Base-by-base conservation (phyloP, 2,113 vertebrate species). In the Cottus gobio region DNA sequence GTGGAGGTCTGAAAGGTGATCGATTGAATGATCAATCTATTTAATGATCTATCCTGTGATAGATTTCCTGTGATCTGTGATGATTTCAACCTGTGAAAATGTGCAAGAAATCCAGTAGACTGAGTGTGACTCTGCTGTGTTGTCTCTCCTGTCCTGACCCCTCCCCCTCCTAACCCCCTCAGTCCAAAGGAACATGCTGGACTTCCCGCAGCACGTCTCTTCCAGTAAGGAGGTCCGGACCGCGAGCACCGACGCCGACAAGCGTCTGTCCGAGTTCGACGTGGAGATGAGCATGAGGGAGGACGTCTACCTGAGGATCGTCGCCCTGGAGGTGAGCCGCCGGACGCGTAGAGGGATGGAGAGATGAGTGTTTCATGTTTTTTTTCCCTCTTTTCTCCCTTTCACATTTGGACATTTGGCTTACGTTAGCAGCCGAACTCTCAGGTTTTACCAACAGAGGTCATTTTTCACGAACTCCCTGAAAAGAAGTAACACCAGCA, bases 251-350 rank as follows among this genome's bases (percentile, higher is more conserved):
- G 96, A 97, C 58, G 97, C 98, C 0, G 98, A 99, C 92, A 99
- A 99, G 90, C 95, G 91, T 77, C 95, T 99, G 72, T 99, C 97
- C 0, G 98, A 98, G 86, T 99, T 99, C 0, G 98, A 99, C 0
- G 97, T 99, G 90, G 98, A 99, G 94, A 99, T 97, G 97, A 99
- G 97, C 95, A 99, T 99, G 98, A 93, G 98, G 82, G 96, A 95
- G 85, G 98, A 99, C 0, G 97, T 99, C 56, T 99, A 99, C 94
- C 96, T 93, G 93, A 94, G 97, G 85, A 93, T 99, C 0, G 96
- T 98, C 0, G 96, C 96, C 82, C 95, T 99, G 78, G 95, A 98
- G 97, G 98, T 97, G 71, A 5, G 90, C 8, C 18, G 18, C 26
- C 7, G 7, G 12, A 8, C 8, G 5, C 36, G 6, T 7, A 7